Conservation (phyloP, 2,113 vertebrate species). For the Eubucco bourcierii region DNA sequence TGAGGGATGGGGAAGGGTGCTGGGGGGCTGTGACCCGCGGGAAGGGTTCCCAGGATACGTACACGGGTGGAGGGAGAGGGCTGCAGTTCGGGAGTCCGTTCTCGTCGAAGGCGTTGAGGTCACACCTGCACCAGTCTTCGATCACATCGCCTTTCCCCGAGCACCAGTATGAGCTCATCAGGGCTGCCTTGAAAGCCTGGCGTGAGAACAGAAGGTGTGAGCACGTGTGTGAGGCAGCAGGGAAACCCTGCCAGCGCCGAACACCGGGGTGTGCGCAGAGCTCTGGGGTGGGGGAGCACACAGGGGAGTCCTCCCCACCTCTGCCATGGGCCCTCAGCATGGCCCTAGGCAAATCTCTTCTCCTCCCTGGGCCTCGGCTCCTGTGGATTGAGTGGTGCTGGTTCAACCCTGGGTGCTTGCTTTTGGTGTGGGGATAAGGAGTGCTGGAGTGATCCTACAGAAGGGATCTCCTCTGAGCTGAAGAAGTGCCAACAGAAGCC, state of each 20-base stretch:
- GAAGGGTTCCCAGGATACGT: conserved; percentile 62
- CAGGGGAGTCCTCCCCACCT: background rate
- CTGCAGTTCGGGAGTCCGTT: conserved; percentile 96
- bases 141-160: conserved; percentile 97
- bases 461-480: background rate
- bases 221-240: background rate
- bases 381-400: accelerated
- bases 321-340: background rate
- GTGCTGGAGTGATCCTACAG: accelerated
- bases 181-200: conserved; percentile 92
- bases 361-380: background rate
- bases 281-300: accelerated
- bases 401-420: no score
- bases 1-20: background rate
- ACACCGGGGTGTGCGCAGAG: background rate
- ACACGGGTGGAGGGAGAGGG: conserved; percentile 91
- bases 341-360: background rate
- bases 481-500: accelerated
- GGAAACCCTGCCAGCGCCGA: accelerated
- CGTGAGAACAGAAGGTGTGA: conserved; percentile 19
- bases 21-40: background rate
- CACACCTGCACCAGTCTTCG: conserved; percentile 98
- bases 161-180: conserved; percentile 99
- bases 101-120: conserved; percentile 94
- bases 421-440: background rate